These are phyloP conservation scores for Troides aeacus DNA, from an alignment of 2,888 invertebrate species.

Conservation along the genomic window DNA sequence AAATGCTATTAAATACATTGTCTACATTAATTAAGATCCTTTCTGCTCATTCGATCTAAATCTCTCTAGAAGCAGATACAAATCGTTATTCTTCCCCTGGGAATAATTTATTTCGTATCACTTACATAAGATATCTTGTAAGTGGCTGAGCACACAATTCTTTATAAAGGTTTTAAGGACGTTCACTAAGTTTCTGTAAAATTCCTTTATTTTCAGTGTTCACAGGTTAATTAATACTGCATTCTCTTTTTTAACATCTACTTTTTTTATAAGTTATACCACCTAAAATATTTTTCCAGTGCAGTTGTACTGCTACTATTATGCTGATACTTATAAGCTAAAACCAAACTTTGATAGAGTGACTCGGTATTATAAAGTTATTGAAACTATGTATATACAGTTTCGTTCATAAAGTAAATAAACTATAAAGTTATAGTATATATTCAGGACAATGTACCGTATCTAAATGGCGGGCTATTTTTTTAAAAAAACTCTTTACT, in stretches of 20 bases:
- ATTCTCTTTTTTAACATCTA: too few species aligned
- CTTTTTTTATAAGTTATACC: too few species aligned
- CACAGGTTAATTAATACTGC: too few species aligned
- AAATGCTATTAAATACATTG: neutral
- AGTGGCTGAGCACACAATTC: constrained; percentile 15
- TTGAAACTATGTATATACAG: neutral
- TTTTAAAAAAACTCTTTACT: neutral
- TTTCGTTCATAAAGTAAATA: neutral
- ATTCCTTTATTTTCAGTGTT: neutral
- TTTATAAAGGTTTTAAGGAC: neutral
- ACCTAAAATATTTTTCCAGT: too few species aligned
- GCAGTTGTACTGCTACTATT: too few species aligned
- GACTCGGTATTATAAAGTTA: too few species aligned
- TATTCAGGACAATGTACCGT: neutral
- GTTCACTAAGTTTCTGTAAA: neutral
- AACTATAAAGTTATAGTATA: neutral
- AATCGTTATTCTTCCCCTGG: constrained; percentile 16
- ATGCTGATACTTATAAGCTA: too few species aligned
- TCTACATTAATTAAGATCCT: neutral
- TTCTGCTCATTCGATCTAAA: constrained; percentile 10
- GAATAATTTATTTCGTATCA: constrained; percentile 25
- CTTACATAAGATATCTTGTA: constrained; percentile 18
- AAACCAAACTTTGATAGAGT: too few species aligned
- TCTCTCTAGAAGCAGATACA: neutral
- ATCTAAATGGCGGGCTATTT: neutral